Percentiles rank a stretch among this genome's conserved stretches.
These are phyloP conservation scores for Lagopus leucura DNA, from an alignment of 2,113 vertebrate species.

Conservation along the genomic window DNA sequence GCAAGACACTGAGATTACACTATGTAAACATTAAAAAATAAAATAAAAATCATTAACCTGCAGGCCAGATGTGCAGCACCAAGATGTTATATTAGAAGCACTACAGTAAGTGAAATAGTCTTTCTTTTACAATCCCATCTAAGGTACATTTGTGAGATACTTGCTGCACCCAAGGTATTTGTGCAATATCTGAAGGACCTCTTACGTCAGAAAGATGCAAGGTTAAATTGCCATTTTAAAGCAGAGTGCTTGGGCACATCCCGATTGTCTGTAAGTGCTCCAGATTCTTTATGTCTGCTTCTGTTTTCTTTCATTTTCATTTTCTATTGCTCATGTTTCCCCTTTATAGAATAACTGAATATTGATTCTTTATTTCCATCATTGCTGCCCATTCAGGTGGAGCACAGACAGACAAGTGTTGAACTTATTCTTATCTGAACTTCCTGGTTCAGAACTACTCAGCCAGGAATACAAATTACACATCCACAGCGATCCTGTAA, in stretches of 20 bases:
- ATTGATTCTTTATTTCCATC: not conserved
- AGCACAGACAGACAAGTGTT: not conserved
- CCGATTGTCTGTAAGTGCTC: not conserved
- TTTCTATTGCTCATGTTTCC: not conserved
- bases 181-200: not conserved
- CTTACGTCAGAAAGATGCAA: not conserved
- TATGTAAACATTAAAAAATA: not conserved
- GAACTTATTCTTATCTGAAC: not conserved
- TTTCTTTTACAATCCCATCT: not conserved
- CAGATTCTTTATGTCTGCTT: not conserved
- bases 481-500: not conserved
- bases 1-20: not conserved
- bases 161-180: not conserved
- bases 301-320: not conserved
- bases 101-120: not conserved
- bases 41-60: not conserved
- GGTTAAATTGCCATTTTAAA: not conserved
- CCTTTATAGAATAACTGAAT: not conserved
- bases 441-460: not conserved
- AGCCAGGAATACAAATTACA: slow-evolving; percentile 1
- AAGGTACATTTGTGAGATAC: not conserved
- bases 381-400: not conserved
- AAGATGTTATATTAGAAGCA: not conserved
- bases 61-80: not conserved
- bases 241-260: not conserved